Evolutionary conservation across 2,888 invertebrate species (phyloP).

Genomic region (Atherix ibis): DNA sequence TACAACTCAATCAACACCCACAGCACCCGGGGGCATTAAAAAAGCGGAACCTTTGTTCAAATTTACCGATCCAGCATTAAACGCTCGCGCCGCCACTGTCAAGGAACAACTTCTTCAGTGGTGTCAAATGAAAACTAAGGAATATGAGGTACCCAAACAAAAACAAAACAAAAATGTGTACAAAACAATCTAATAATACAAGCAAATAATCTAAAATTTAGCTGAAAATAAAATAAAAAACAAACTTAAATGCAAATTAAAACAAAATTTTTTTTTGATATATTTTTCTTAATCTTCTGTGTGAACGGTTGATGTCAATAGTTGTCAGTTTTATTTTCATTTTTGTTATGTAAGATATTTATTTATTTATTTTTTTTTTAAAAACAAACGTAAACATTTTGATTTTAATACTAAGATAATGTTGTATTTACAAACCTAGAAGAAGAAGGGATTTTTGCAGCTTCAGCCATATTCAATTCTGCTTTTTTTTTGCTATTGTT

Average conservation of each 20-base stretch:
- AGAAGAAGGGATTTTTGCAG: too few relatives aligned
- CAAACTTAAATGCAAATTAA: neutral
- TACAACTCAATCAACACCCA: constrained; percentile 47
- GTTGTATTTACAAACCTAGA: too few relatives aligned
- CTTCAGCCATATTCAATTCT: too few relatives aligned
- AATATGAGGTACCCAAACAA: constrained; percentile 67
- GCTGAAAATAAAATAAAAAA: neutral
- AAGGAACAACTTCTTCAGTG: constrained; percentile 94
- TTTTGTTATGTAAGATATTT: too few relatives aligned
- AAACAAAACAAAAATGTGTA: neutral
- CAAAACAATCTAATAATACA: neutral
- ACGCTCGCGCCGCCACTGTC: constrained; percentile 83
- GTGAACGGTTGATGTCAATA: too few relatives aligned
- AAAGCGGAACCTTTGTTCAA: constrained; percentile 60
- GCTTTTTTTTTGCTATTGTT: too few relatives aligned
- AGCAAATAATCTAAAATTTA: neutral
- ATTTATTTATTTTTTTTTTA: too few relatives aligned
- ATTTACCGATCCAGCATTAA: constrained; percentile 82
- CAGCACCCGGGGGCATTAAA: constrained; percentile 39
- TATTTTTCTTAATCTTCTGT: too few relatives aligned
- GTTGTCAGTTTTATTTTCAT: too few relatives aligned
- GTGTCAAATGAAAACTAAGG: constrained; percentile 94
- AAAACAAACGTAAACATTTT: too few relatives aligned
- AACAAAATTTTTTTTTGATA: constrained; percentile 1
- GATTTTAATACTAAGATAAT: too few relatives aligned